Evolutionary conservation across 2,888 invertebrate genomes (phyloP), one percentile per base, ranked within the genome.

Genomic region (Octodonta nipae): DNA sequence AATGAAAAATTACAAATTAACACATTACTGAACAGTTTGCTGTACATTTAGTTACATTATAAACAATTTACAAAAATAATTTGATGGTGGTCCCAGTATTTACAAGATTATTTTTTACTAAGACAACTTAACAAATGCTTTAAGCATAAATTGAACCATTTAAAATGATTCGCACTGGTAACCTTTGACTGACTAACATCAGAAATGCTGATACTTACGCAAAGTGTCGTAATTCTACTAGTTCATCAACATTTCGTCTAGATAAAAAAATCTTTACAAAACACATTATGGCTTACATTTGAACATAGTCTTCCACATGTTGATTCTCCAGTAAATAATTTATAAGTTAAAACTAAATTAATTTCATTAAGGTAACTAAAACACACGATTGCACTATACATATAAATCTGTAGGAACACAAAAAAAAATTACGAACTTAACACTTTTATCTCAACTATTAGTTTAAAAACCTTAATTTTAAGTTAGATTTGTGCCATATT

Each of bases 181-280:
- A 54, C 54, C 54, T 51, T 46, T 25, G 41, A 39, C 36, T 54
- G 54, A 54, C 54, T 54, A 54, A 52, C 47, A 43, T 41, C 35
- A 32, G 29, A 32, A 31, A 41, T 35, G 36, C 36, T 37, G 37
- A 40, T 36, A 35, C 32, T 34, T 24, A 30, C 29, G 24, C 34
- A 40, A n/a, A n/a, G n/a, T n/a, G n/a, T n/a, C n/a, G n/a, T n/a
- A n/a, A n/a, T n/a, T n/a, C n/a, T n/a, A n/a, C n/a, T n/a, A n/a
- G n/a, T n/a, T n/a, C n/a, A n/a, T n/a, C n/a, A n/a, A 34, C 30
- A 32, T 13, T 32, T 29, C 36, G 29, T 26, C 31, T 15, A 35
- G 31, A 42, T 12, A 6, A 27, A 28, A 13, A 28, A 32, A 36
- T 15, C 17, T 28, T 24, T 30, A 35, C 30, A 29, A 36, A 45